These are phyloP conservation scores for Drosophila mayaguana DNA, from an alignment of 2,888 invertebrate genomes.

Conservation along the genomic window DNA sequence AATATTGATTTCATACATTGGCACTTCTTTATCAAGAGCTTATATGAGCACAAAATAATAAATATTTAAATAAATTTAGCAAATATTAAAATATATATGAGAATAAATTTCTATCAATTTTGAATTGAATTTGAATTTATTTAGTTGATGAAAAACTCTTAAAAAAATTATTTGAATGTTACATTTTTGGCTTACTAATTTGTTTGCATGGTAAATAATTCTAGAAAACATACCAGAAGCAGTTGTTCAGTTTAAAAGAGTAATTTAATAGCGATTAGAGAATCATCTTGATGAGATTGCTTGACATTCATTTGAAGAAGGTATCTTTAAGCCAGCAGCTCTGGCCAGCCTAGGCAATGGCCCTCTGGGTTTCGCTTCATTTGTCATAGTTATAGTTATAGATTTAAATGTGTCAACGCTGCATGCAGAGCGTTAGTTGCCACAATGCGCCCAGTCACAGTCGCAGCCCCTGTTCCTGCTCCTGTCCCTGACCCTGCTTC, in stretches of 20 bases:
- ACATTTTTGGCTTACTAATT: background rate
- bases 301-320: background rate
- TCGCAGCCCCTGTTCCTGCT: slow-evolving; percentile 9
- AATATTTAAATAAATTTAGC: background rate
- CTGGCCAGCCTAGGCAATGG: slow-evolving; percentile 19
- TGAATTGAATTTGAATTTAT: background rate
- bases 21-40: background rate
- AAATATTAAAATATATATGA: background rate
- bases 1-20: background rate
- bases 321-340: background rate
- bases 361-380: slow-evolving; percentile 46
- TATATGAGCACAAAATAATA: background rate
- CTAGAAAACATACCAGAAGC: background rate
- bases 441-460: background rate
- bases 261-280: background rate
- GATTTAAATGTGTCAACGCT: slow-evolving; percentile 59
- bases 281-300: too few relatives aligned
- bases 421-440: slow-evolving; percentile 33
- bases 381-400: slow-evolving; percentile 47
- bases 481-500: background rate
- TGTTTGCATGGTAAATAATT: background rate
- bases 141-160: background rate
- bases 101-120: background rate
- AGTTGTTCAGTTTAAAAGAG: background rate
- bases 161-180: too few relatives aligned